Conservation (phyloP, 2,113 vertebrate genomes). For the Candoia aspera region DNA sequence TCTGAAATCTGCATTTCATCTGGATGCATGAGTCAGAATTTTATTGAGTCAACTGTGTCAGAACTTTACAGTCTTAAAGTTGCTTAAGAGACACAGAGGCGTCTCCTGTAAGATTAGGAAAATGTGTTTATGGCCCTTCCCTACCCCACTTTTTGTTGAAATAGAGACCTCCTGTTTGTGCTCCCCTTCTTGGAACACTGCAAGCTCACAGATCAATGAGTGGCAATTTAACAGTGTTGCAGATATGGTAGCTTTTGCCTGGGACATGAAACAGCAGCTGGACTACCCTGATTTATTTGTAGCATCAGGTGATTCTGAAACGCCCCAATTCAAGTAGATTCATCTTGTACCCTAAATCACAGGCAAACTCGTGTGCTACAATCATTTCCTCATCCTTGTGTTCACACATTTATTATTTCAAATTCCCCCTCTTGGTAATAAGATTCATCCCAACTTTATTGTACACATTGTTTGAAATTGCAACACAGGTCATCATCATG, state of each 20-base stretch:
- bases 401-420: constrained; percentile 53
- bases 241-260: not conserved
- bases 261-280: not conserved
- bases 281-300: not conserved
- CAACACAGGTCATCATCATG: constrained; percentile 58
- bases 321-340: not conserved
- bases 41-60: too few species aligned
- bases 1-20: too few species aligned
- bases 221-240: not conserved
- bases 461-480: constrained; percentile 62
- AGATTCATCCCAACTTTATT: constrained; percentile 67
- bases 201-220: not conserved
- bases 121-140: not conserved
- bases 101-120: not conserved
- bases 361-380: not conserved
- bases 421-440: constrained; percentile 65
- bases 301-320: not conserved
- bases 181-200: not conserved
- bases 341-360: not conserved
- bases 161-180: not conserved
- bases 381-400: not conserved
- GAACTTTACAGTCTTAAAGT: too few species aligned
- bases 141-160: not conserved
- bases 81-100: not conserved
- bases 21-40: too few species aligned